phyloP scores from a whole-genome alignment of 2,797 vertebrate genomes.

The Sphenodon punctatus region DNA sequence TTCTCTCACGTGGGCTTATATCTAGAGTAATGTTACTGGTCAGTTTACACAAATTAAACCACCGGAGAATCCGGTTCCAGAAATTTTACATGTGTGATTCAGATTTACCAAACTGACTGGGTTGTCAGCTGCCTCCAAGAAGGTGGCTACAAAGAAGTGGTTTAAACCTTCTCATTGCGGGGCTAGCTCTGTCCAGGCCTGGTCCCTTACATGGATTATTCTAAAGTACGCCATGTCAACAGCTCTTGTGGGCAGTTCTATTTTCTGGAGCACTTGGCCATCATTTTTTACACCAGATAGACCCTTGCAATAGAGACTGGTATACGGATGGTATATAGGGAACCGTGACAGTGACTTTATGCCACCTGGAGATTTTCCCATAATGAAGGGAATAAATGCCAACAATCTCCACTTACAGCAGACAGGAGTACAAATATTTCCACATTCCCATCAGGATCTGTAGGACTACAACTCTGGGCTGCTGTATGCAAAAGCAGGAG shows the following conservation, averaged over 20 bases:
- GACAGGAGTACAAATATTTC: too few relatives aligned
- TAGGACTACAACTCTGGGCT: too few relatives aligned
- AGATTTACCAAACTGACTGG: neutral
- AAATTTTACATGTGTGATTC: neutral
- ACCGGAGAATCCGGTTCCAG: neutral
- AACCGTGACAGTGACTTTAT: neutral
- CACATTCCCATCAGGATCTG: too few relatives aligned
- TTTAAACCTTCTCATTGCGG: neutral
- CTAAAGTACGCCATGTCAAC: neutral
- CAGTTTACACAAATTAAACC: neutral
- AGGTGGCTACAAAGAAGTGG: neutral
- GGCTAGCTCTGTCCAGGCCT: neutral
- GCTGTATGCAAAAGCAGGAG: too few relatives aligned
- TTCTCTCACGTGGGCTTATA: neutral
- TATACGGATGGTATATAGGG: neutral
- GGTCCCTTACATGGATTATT: neutral
- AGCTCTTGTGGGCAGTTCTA: neutral
- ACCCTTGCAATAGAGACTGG: neutral
- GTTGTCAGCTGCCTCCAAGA: neutral
- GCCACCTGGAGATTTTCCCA: neutral
- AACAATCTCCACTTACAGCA: neutral
- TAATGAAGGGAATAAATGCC: neutral
- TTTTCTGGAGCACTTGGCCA: fast-evolving
- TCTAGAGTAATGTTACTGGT: neutral
- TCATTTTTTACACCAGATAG: neutral